Percentiles rank a stretch among this genome's conserved stretches.
phyloP scores from a whole-genome alignment of 2,797 vertebrate genomes.

The Cyclura pinguis region DNA sequence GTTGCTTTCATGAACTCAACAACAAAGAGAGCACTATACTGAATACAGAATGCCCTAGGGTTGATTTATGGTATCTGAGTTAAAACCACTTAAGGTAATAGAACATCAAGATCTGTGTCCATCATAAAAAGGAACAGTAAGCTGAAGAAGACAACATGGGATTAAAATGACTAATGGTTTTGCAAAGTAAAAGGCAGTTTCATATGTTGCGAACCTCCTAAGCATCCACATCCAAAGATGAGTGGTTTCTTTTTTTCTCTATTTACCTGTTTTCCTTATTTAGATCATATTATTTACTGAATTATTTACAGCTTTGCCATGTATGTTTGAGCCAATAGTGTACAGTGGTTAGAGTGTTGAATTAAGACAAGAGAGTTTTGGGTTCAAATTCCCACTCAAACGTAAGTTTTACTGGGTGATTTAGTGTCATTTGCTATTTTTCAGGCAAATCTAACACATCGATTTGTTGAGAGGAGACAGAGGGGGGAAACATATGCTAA shows the following conservation, averaged over 20 bases:
- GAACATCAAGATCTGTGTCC: background rate
- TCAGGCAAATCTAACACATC: background rate
- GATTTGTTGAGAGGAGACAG: background rate
- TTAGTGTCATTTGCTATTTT: background rate
- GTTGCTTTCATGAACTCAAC: background rate
- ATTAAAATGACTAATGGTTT: background rate
- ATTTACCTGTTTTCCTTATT: background rate
- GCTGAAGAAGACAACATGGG: background rate
- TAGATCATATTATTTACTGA: background rate
- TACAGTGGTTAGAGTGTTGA: too few species aligned
- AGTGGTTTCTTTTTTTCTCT: too few species aligned
- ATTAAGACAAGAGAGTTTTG: background rate
- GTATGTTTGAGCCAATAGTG: background rate
- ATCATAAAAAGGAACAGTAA: background rate
- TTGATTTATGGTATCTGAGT: background rate
- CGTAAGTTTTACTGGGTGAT: background rate
- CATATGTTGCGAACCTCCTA: background rate
- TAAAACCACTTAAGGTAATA: background rate
- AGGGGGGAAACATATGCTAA: background rate
- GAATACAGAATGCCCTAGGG: background rate
- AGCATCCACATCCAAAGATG: background rate
- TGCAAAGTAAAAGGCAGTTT: background rate
- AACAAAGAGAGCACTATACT: background rate
- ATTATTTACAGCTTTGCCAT: background rate
- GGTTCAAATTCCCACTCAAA: background rate